Conservation (phyloP, 2,888 invertebrate genomes). For the Onthophagus sagittarius region DNA sequence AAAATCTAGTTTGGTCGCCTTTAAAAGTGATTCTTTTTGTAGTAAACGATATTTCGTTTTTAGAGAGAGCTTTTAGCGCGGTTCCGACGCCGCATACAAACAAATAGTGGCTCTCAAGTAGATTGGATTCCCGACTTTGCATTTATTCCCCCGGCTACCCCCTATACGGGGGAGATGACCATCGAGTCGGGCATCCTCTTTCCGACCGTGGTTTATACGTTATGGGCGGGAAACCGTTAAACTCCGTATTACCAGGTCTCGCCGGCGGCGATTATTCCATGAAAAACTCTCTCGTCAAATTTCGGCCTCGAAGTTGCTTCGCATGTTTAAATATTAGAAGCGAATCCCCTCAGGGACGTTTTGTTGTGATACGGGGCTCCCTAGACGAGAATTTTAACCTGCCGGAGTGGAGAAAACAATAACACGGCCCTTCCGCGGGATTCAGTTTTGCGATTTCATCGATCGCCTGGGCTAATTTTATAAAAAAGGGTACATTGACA, state of each 20-base stretch:
- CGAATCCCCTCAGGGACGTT: slow-evolving; percentile 28
- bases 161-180: neutral
- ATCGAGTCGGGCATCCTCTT: neutral
- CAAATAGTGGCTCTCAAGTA: slow-evolving; percentile 44
- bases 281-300: slow-evolving; percentile 33
- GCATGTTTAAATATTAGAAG: slow-evolving; percentile 30
- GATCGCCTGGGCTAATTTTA: neutral
- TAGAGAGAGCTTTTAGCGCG: neutral
- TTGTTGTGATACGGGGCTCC: slow-evolving; percentile 30
- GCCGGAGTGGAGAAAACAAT: slow-evolving; percentile 16
- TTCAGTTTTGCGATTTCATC: neutral
- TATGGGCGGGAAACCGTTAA: slow-evolving; percentile 20
- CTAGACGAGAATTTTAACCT: slow-evolving; percentile 24
- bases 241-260: slow-evolving; percentile 29
- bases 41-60: neutral
- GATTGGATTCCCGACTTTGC: slow-evolving; percentile 43
- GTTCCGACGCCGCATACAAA: slow-evolving; percentile 25
- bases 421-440: slow-evolving; percentile 13
- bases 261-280: slow-evolving; percentile 32
- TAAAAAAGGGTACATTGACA: neutral
- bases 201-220: slow-evolving; percentile 11
- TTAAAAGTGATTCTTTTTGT: neutral
- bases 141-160: slow-evolving; percentile 32
- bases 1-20: too few relatives aligned
- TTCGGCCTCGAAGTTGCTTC: slow-evolving; percentile 29